phyloP scores from a whole-genome alignment of 2,797 vertebrate genomes.

The Danio jaintianensis region DNA sequence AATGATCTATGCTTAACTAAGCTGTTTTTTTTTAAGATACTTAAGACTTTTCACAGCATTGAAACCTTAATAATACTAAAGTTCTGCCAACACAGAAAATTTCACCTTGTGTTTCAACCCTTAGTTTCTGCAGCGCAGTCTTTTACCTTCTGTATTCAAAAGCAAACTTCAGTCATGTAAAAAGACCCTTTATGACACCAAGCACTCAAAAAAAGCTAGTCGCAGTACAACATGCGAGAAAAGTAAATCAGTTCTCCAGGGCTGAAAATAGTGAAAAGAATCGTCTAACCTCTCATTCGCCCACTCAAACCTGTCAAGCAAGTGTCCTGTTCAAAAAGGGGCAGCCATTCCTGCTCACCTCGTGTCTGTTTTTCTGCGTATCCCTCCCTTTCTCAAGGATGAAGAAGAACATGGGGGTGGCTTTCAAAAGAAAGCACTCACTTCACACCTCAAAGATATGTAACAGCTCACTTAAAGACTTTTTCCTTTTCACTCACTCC shows the following conservation, averaged over 20 bases:
- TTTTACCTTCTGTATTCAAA: constrained; percentile 7
- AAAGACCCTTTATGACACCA: constrained; percentile 7
- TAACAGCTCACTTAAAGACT: constrained; percentile 39
- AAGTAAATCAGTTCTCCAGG: constrained; percentile 14
- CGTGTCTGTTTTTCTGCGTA: constrained; percentile 12
- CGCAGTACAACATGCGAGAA: not conserved
- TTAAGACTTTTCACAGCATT: not conserved
- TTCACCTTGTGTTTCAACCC: not conserved
- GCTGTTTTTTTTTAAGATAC: not conserved
- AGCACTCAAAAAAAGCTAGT: constrained; percentile 9
- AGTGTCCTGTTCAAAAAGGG: constrained; percentile 33
- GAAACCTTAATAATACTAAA: not conserved
- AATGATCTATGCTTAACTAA: no score
- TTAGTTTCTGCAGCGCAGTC: not conserved
- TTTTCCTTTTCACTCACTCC: not conserved
- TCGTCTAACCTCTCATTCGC: constrained; percentile 10
- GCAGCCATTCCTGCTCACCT: constrained; percentile 35
- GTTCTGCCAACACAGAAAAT: not conserved
- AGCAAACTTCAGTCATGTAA: constrained; percentile 12
- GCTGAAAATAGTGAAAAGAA: constrained; percentile 24
- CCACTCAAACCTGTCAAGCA: constrained; percentile 42
- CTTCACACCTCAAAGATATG: constrained; percentile 41
- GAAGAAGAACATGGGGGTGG: constrained; percentile 38
- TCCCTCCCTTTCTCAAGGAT: constrained; percentile 31
- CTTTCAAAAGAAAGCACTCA: constrained; percentile 43